These are phyloP conservation scores for Silurus glanis DNA, from an alignment of 2,113 vertebrate genomes.

Conservation along the genomic window DNA sequence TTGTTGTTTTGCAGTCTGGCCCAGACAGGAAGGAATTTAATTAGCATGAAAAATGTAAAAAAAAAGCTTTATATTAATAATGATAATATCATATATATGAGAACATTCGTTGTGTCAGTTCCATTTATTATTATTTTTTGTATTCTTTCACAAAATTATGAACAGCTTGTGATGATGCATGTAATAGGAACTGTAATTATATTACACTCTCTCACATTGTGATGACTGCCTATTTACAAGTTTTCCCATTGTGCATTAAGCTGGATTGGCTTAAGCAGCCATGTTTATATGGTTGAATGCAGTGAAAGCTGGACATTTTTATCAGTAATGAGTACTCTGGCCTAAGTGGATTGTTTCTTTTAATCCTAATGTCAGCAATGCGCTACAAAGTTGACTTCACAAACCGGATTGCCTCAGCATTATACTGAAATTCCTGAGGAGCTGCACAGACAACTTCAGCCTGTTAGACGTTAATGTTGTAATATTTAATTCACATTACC, in stretches of 20 bases:
- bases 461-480: neutral
- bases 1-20: neutral
- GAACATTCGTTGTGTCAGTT: conserved; percentile 12
- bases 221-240: neutral
- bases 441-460: neutral
- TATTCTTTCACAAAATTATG: neutral
- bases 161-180: conserved; percentile 10
- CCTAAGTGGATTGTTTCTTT: conserved; percentile 41
- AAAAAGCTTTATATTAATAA: conserved; percentile 14
- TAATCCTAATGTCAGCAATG: conserved; percentile 22
- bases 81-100: conserved; percentile 10
- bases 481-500: neutral
- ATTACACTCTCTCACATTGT: neutral
- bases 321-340: conserved; percentile 29
- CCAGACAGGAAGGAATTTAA: neutral
- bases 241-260: conserved; percentile 3
- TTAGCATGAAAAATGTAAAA: conserved; percentile 7
- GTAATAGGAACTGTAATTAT: conserved; percentile 2
- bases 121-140: neutral
- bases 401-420: conserved; percentile 38
- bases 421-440: conserved; percentile 28
- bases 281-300: neutral
- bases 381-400: conserved; percentile 18
- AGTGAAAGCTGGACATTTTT: conserved; percentile 26
- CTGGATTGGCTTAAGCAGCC: neutral